A percentile compares a stretch with the other conserved stretches of the same genome.
These are phyloP conservation scores for Rhegmatorhina hoffmannsi DNA, from an alignment of 2,113 vertebrate genomes.

Conservation along the genomic window DNA sequence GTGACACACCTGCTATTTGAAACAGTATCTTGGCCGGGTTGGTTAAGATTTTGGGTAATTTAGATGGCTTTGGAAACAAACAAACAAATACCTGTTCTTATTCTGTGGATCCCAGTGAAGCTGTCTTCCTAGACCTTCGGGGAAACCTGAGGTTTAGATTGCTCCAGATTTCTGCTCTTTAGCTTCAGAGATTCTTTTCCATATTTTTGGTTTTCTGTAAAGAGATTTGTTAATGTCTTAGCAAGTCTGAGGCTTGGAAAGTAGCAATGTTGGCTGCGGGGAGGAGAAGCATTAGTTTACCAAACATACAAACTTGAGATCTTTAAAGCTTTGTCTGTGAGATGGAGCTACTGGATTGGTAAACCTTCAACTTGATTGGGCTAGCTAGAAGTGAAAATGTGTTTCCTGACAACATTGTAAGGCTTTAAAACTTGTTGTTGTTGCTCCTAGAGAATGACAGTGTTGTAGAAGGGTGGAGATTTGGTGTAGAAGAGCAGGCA, in stretches of 20 bases:
- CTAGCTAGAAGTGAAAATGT: not conserved
- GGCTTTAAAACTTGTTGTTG: not conserved
- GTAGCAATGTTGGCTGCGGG: not conserved
- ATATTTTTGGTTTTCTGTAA: not conserved
- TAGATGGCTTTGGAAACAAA: not conserved
- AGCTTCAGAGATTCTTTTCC: not conserved
- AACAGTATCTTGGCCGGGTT: not conserved
- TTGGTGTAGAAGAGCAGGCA: not conserved
- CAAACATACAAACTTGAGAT: not conserved
- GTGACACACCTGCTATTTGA: not conserved
- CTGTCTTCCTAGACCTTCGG: not conserved
- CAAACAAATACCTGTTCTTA: not conserved
- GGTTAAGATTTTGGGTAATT: accelerated
- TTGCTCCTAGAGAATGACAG: not conserved
- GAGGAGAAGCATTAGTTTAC: not conserved
- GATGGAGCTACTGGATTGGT: not conserved
- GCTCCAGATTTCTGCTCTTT: not conserved
- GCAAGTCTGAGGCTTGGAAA: not conserved
- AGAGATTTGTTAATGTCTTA: not conserved
- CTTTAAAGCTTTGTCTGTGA: not conserved
- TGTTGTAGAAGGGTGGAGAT: not conserved
- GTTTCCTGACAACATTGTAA: not conserved
- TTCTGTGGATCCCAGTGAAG: not conserved
- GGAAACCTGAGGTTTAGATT: not conserved
- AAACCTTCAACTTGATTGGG: not conserved